phyloP scores from a whole-genome alignment of 2,113 vertebrate species.

The Progne subis region DNA sequence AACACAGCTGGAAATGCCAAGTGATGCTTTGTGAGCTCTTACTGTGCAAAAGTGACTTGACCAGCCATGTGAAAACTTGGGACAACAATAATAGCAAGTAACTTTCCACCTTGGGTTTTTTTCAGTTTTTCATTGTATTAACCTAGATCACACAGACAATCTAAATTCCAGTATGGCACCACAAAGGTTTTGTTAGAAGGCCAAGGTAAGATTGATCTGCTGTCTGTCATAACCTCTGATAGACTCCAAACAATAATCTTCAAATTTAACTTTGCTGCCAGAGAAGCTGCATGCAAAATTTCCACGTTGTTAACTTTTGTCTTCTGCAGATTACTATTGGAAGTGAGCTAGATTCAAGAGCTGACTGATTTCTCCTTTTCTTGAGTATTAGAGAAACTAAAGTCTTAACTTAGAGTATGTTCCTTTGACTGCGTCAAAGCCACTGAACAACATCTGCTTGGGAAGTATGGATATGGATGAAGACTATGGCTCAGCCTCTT shows the following conservation, averaged over 20 bases:
- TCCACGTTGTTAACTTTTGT: background rate
- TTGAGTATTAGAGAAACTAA: background rate
- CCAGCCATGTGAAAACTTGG: background rate
- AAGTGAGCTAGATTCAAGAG: background rate
- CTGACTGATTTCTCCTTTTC: background rate
- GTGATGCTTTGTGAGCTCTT: background rate
- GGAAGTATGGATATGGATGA: background rate
- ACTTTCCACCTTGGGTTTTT: background rate
- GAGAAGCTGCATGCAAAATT: background rate
- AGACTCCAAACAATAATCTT: background rate
- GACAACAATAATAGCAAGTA: background rate
- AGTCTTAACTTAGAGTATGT: background rate
- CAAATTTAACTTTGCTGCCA: background rate
- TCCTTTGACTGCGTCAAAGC: background rate
- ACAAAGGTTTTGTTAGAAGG: background rate
- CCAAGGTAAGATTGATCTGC: background rate
- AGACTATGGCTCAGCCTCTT: background rate
- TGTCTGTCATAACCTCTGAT: background rate
- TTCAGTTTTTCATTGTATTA: background rate
- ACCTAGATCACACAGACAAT: background rate
- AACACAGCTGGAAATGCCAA: background rate
- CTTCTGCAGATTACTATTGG: background rate
- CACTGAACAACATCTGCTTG: background rate
- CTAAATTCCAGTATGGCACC: background rate
- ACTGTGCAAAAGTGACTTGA: background rate